Base-by-base conservation (phyloP, 2,113 vertebrate species). In the Rhinolophus sinicus region DNA sequence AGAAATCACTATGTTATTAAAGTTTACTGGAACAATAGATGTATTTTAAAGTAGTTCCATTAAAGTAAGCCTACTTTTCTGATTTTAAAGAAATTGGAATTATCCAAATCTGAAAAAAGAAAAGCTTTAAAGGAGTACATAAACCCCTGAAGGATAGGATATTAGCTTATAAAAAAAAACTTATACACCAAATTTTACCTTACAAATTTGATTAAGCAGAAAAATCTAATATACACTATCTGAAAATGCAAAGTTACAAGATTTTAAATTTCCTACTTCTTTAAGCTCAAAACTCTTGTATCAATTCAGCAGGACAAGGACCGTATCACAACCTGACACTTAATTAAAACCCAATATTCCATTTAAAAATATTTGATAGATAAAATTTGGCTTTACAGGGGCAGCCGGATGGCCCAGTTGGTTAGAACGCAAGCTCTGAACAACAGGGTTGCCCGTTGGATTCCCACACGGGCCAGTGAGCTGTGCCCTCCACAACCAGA, bases 331-430 rank as follows among this genome's bases (percentile, higher is more conserved):
- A 18, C 60, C 44, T 78, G 54, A 50, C 81, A 92, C 38, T 81
- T 24, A 44, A 76, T 3, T 84, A 60, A 82, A 89, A 95, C 24
- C 22, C 69, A 93, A 90, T 14, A 80, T 62, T 90, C 21, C 69
- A 96, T 95, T 90, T 93, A 67, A 90, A 97, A 96, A 89, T 52
- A 38, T 64, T 56, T 77, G 35, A 96, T n/a, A 70, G 16, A 77
- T 21, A 94, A 52, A 94, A 90, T 72, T 28, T 78, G 44, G 58
- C 58, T 88, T 60, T 65, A 73, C 40, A 44, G 3, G 40, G 40
- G 40, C 40, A 44, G 40, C 7, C 7, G 40, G 40, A 44, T 44
- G 6, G 40, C 40, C 40, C 40, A 44, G 40, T 44, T 44, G 40
- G 40, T 44, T 44, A 44, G 40, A 44, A 44, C 7, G 40, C 40